A percentile compares a stretch with the other conserved stretches of the same genome.
These are phyloP conservation scores for Bradypus variegatus DNA, from an alignment of 2,797 vertebrate genomes.

Conservation along the genomic window DNA sequence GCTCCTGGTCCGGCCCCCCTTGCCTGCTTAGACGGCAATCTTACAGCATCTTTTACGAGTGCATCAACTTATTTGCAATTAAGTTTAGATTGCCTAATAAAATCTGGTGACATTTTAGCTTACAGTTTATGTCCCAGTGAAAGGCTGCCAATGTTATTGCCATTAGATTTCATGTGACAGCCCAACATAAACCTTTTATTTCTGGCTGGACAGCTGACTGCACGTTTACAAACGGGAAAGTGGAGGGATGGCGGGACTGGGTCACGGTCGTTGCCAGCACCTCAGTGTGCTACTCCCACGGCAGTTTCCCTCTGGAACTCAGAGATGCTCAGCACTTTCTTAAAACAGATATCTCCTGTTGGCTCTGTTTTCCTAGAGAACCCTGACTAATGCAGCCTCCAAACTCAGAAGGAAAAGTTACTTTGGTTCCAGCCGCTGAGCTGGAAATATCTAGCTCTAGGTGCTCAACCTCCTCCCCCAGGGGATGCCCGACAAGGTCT, in stretches of 20 bases:
- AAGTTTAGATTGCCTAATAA: conserved; percentile 75
- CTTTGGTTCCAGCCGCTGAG: no score
- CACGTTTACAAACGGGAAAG: conserved; percentile 40
- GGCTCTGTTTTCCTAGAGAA: no score
- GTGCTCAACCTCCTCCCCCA: not conserved
- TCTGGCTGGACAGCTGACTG: conserved; percentile 57
- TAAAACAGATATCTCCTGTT: no score
- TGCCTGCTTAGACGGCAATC: conserved; percentile 55
- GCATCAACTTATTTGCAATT: conserved; percentile 74
- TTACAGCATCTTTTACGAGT: conserved; percentile 73
- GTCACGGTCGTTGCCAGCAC: rapidly evolving
- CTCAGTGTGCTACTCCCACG: not conserved
- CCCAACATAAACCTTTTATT: conserved; percentile 58
- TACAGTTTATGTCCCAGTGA: conserved; percentile 71
- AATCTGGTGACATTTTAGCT: conserved; percentile 75
- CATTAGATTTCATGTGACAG: conserved; percentile 55
- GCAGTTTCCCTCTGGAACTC: not conserved
- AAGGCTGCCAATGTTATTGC: conserved; percentile 67
- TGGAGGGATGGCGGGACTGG: not conserved
- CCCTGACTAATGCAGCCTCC: no score
- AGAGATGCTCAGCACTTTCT: not conserved
- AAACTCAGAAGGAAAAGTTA: not conserved
- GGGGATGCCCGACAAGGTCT: not conserved
- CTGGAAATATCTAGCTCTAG: not conserved
- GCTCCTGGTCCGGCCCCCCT: conserved; percentile 58